Conservation (phyloP, 2,888 invertebrate genomes). For the Sinelater perroti region DNA sequence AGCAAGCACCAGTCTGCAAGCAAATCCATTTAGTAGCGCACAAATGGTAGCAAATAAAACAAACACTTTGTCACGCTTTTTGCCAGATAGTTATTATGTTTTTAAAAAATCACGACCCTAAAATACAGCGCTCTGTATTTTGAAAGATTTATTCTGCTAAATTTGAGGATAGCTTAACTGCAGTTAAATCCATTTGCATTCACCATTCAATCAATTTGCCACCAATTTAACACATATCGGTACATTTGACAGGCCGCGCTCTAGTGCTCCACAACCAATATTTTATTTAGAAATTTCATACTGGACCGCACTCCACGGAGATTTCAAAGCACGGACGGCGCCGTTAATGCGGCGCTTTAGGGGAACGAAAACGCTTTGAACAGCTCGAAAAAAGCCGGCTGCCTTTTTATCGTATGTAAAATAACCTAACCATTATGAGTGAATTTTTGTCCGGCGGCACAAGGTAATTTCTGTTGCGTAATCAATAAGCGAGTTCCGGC, state of each 20-base stretch:
- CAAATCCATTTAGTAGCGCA: too few relatives aligned
- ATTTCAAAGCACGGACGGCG: not conserved
- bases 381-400: not conserved
- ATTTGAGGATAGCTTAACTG: too few relatives aligned
- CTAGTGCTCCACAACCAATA: not conserved
- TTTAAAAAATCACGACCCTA: too few relatives aligned
- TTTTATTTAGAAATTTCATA: not conserved
- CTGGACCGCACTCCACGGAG: not conserved
- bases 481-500: conserved; percentile 3
- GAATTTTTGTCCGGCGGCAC: not conserved
- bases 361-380: conserved; percentile 3
- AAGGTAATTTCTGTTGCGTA: not conserved
- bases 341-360: not conserved
- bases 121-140: too few relatives aligned
- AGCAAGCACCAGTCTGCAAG: too few relatives aligned
- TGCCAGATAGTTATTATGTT: too few relatives aligned
- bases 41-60: too few relatives aligned
- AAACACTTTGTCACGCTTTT: too few relatives aligned
- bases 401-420: conserved; percentile 8
- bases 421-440: conserved; percentile 1
- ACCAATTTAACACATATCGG: too few relatives aligned
- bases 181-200: too few relatives aligned
- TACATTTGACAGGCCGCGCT: not conserved
- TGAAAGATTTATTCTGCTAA: not conserved
- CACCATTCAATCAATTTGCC: too few relatives aligned